Evolutionary conservation across 2,888 invertebrate genomes (phyloP).

Genomic region (Pecten maximus): DNA sequence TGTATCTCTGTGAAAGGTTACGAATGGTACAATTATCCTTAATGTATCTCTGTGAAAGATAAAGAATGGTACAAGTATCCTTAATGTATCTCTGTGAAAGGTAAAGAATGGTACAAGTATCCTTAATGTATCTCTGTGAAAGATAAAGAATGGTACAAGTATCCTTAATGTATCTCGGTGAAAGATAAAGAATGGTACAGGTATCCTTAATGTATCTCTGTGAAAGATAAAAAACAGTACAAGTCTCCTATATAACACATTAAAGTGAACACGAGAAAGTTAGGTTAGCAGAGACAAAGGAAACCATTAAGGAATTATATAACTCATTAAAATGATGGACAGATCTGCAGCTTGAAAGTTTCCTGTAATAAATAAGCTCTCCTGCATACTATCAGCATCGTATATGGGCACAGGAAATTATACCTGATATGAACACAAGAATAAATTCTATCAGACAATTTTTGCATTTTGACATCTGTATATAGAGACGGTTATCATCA

Average conservation of each 20-base stretch:
- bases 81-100: no score
- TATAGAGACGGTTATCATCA: background rate
- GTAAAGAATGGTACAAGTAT: no score
- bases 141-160: no score
- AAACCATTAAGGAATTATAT: background rate
- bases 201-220: background rate
- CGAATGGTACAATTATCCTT: no score
- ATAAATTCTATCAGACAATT: background rate
- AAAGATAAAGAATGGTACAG: background rate
- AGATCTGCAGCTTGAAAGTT: background rate
- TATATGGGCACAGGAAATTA: background rate
- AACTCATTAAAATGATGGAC: background rate
- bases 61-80: no score
- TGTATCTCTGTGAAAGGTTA: no score
- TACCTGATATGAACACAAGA: background rate
- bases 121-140: no score
- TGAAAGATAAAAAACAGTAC: background rate
- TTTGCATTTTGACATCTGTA: background rate
- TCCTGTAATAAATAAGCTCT: background rate
- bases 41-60: no score
- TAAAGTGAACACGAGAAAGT: background rate
- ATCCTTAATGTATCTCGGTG: no score
- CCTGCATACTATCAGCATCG: background rate
- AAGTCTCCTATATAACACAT: background rate
- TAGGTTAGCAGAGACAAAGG: background rate